Base-by-base conservation (phyloP, 2,888 invertebrate genomes). In the Deilephila elpenor region DNA sequence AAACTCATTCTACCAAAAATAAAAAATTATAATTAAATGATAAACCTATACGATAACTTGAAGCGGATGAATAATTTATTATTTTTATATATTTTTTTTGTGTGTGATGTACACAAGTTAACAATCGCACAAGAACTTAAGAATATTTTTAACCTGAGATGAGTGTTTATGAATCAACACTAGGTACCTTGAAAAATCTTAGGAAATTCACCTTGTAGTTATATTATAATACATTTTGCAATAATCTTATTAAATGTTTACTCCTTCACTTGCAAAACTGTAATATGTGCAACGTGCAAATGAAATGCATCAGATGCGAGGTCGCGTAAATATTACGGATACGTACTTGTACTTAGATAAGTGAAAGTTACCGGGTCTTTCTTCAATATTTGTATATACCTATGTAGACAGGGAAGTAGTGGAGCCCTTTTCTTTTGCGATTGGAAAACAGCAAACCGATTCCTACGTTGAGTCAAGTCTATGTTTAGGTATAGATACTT, bases 181-280 rank as follows among this genome's bases (percentile, higher is more conserved):
- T 44, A 14, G 44, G 44, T 44, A 44, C 44, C 17, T 17, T 29
- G 20, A 20, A 25, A 2, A 14, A 17, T 17, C 14, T 44, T 67
- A 17, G 25, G 5, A 67, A 51, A 64, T 19, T 3, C 14, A 64
- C 17, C 29, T 64, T 64, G 20, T 37, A 64, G 60, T 37, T 64
- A 56, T 44, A 37, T 6, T 37, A 37, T 37, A 37, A 44, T 44
- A 34, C 44, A 64, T 64, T 44, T 44, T 20, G 67, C 67, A 67
- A 51, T 51, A 67, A 44, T 44, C 44, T 51, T 25, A 44, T 51
- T 44, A 67, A 7, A 67, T 51, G 67, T 67, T 67, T 51, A 51
- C 67, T 51, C 44, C 25, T 51, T 44, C 70, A 74, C 73, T 73
- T 75, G 74, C 71, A 74, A 73, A 77, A 53, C 64, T n/a, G 64